Conservation (phyloP, 2,113 vertebrate genomes). For the Brachypodius melanocephalos region DNA sequence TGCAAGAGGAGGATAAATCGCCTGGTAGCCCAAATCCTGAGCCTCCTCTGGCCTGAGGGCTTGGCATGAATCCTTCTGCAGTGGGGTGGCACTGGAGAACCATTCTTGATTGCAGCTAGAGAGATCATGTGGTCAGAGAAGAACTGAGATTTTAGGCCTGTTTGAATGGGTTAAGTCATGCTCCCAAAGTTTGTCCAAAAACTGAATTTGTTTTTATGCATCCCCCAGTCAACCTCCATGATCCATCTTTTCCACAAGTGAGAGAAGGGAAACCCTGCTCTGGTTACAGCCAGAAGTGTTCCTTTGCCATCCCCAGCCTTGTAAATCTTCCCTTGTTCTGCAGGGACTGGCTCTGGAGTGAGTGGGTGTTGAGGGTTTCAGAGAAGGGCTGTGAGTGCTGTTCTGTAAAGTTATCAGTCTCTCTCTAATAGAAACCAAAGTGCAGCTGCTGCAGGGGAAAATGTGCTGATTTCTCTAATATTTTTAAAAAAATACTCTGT, state of each 20-base stretch:
- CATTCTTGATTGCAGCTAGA: background rate
- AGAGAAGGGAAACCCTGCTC: background rate
- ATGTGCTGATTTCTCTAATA: background rate
- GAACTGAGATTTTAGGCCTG: background rate
- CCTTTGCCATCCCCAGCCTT: background rate
- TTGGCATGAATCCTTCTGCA: background rate
- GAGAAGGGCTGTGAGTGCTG: background rate
- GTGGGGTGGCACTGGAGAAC: background rate
- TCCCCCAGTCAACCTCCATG: background rate
- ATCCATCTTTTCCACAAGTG: background rate
- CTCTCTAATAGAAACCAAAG: background rate
- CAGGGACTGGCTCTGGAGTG: background rate
- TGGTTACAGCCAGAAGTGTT: background rate
- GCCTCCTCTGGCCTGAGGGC: background rate
- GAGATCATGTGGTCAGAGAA: accelerated
- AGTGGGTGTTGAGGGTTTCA: background rate
- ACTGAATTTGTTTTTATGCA: background rate
- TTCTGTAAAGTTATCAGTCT: background rate
- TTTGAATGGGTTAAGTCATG: background rate
- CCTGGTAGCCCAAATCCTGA: background rate
- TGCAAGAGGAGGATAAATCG: background rate
- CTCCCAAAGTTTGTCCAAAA: background rate
- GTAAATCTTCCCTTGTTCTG: conserved; percentile 23
- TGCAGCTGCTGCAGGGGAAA: background rate
- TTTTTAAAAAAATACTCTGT: background rate